Base-by-base conservation (phyloP, 2,797 vertebrate species). In the Pachyuromys duprasi region DNA sequence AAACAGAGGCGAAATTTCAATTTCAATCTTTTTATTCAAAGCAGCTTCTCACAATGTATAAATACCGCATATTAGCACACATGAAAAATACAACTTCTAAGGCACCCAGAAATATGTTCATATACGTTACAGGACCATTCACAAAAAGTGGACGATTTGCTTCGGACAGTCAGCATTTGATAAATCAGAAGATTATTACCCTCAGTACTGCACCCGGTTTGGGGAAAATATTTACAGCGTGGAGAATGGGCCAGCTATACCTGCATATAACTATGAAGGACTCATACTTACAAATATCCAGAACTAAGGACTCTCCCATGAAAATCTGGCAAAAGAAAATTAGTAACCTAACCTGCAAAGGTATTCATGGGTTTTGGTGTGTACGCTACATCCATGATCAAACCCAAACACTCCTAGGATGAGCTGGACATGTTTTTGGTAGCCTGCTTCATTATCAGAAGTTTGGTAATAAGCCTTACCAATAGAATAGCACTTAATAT, bases 61-160 rank as follows among this genome's bases (percentile, higher is more conserved):
- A 99, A 99, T 99, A 98, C 98, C 98, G 98, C 98, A 98, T 99
- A 99, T 99, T 98, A 98, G 99, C 99, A 99, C 98, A 99, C 98
- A 99, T 99, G 98, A 99, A 99, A 99, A 99, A 99, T 99, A 99
- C 98, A 98, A 98, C 99, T 99, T 99, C 98, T 99, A 99, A 99
- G 99, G 99, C 99, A 99, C 99, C 99, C 99, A 98, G 98, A 99
- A 99, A 99, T 99, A 98, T 99, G 99, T 99, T 99, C 98, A 99
- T 98, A 99, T 98, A 99, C 98, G 98, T 98, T 98, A 98, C 98
- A 98, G 98, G 98, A 98, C 98, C 97, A 98, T 98, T 98, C 98
- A 98, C 98, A 98, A 98, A 98, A 98, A 98, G 98, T 98, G 97
- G 98, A 98, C 98, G 98, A 97, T 98, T 98, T 98, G 97, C 97